Evolutionary conservation across 2,888 invertebrate species (phyloP).

Genomic region (Pegoplata infirma): DNA sequence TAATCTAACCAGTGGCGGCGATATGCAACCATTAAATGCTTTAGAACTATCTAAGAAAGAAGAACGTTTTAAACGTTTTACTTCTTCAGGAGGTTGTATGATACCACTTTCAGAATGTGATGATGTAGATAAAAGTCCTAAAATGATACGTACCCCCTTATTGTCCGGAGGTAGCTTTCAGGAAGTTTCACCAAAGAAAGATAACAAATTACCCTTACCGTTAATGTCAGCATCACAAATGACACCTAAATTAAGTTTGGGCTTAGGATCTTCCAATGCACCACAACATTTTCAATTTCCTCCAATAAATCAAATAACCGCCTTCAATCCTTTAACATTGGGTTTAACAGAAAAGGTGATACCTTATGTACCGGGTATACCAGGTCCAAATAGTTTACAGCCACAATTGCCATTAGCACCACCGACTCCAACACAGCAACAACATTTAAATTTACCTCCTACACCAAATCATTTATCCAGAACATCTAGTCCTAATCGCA

Average conservation of each 20-base stretch:
- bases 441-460: conserved; percentile 37
- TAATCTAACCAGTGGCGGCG: conserved; percentile 64
- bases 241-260: conserved; percentile 80
- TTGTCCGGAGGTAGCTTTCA: conserved; percentile 91
- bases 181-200: conserved; percentile 74
- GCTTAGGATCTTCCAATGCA: conserved; percentile 78
- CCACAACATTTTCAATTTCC: conserved; percentile 82
- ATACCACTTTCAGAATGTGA: conserved; percentile 83
- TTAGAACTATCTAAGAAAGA: conserved; percentile 68
- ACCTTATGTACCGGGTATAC: conserved; percentile 92
- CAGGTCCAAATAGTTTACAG: conserved; percentile 85
- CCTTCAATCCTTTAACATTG: conserved; percentile 84
- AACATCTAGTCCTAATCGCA: conserved; percentile 72
- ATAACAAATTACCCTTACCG: conserved; percentile 52
- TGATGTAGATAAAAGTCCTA: conserved; percentile 83
- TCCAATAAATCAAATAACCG: conserved; percentile 84
- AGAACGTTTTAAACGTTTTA: conserved; percentile 72
- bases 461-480: conserved; percentile 49
- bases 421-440: conserved; percentile 45
- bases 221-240: conserved; percentile 77
- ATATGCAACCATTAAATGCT: conserved; percentile 61
- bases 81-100: conserved; percentile 77
- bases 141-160: conserved; percentile 89
- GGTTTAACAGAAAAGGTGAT: conserved; percentile 85
- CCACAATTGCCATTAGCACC: conserved; percentile 76